Percentiles rank a stretch among this genome's conserved stretches.
Conservation (phyloP, 2,113 vertebrate genomes). For the Sylvietta virens region DNA sequence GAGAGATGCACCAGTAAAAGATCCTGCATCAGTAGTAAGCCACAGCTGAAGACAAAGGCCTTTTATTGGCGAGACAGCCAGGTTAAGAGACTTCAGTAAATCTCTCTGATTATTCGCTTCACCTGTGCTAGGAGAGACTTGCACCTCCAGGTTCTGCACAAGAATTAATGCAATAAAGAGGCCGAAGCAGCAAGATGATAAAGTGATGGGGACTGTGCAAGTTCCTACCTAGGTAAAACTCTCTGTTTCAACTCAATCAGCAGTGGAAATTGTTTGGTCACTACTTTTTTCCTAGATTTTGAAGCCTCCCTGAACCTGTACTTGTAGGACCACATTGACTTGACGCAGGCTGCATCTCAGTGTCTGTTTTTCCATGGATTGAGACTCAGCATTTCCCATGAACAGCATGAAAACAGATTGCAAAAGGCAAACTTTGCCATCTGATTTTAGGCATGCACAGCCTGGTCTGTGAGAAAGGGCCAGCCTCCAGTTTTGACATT, state of each 20-base stretch:
- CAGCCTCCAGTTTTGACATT: neutral
- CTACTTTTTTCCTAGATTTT: neutral
- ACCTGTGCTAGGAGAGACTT: neutral
- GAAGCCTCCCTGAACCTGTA: neutral
- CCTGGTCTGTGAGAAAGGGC: neutral
- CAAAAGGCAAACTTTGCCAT: neutral
- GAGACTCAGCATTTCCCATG: neutral
- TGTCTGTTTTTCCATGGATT: neutral
- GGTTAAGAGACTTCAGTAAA: neutral
- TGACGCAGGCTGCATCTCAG: neutral
- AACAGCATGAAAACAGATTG: neutral
- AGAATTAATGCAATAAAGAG: neutral
- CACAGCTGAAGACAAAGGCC: neutral
- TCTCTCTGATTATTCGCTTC: neutral
- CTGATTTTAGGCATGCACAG: neutral
- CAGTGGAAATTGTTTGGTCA: neutral
- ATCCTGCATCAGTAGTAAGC: neutral
- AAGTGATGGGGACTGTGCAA: neutral
- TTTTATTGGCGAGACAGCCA: neutral
- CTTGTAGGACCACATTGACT: fast-evolving
- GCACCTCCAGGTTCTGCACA: neutral
- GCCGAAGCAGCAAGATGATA: neutral
- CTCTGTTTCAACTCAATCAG: neutral
- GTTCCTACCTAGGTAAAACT: neutral
- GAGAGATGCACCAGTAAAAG: fast-evolving